Evolutionary conservation across 2,113 vertebrate species (phyloP), one percentile per base, ranked within the genome.

Genomic region (Clarias gariepinus): DNA sequence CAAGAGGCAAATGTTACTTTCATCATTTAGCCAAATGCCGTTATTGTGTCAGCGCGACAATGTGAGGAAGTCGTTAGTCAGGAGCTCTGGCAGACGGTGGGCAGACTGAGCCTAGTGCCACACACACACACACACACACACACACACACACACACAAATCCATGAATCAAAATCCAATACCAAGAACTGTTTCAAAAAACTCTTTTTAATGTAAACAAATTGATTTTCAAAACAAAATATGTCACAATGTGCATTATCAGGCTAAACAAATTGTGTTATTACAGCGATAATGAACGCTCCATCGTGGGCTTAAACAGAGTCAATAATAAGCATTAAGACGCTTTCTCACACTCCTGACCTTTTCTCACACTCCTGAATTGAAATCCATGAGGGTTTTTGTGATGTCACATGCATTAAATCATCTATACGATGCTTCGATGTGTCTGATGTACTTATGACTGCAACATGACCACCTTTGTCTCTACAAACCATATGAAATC

Each of bases 21-120:
- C 89, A 88, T 91, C 92, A 89, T 92, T 93, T 89, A 94, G 93
- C 15, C 87, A 86, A 89, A 90, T 91, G 90, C 89, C 91, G 89
- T 91, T 91, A 91, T 90, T 92, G 82, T 92, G 88, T 88, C 88
- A 89, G 88, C 77, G 86, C 89, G 91, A 95, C 94, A 95, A 95
- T 93, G 89, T 88, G 71, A 68, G 95, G 95, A 96, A 95, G 91
- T 90, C 92, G 89, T 95, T 95, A 93, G 89, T 95, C 94, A 95
- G 66, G 80, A 83, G 52, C 28, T 64, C 69, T 90, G 90, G 90
- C 92, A 53, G 85, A 89, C 89, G 61, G 83, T 74, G 69, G 87
- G 84, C 85, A 85, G 66, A 77, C 87, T 61, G 53, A 88, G 52
- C 53, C 64, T 68, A 25, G 66, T 84, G 74, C 60, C 85, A 80